Percentiles rank a stretch among this genome's conserved stretches.
Evolutionary conservation across 2,797 vertebrate species (phyloP).

Genomic region (Macroramphosus scolopax): DNA sequence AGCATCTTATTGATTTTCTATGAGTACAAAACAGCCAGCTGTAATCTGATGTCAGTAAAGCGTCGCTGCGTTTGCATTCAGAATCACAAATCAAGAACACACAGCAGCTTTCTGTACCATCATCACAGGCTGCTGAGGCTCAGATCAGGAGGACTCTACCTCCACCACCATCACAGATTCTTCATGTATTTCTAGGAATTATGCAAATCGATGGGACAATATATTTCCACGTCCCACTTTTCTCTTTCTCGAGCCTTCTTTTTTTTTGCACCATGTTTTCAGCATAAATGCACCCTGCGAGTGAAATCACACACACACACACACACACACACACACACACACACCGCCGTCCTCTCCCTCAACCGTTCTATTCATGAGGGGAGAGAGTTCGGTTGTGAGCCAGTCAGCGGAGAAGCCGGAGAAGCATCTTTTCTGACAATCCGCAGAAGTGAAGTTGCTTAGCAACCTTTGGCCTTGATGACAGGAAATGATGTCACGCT

Average conservation of each 20-base stretch:
- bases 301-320: slow-evolving; percentile 34
- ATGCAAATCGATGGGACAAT: slow-evolving; percentile 27
- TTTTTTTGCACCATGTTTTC: slow-evolving; percentile 6
- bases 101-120: neutral
- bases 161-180: slow-evolving; percentile 22
- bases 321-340: slow-evolving; percentile 33
- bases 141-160: slow-evolving; percentile 4
- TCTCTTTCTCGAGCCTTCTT: slow-evolving; percentile 1
- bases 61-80: neutral
- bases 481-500: slow-evolving; percentile 66
- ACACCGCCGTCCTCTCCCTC: slow-evolving; percentile 19
- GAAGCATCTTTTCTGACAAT: slow-evolving; percentile 63
- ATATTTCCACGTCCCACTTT: slow-evolving; percentile 12
- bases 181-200: slow-evolving; percentile 34
- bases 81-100: slow-evolving; percentile 1
- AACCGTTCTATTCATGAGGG: slow-evolving; percentile 22
- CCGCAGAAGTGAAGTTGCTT: slow-evolving; percentile 73
- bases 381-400: slow-evolving; percentile 20
- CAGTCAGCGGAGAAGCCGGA: slow-evolving; percentile 15
- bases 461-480: slow-evolving; percentile 81
- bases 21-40: neutral
- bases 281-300: slow-evolving; percentile 30
- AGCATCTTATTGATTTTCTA: neutral
- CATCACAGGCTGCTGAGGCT: slow-evolving; percentile 1
- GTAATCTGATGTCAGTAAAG: neutral